A percentile compares a stretch with the other conserved stretches of the same genome.
These are phyloP conservation scores for Rhombomys opimus DNA, from an alignment of 2,113 vertebrate genomes.

Conservation along the genomic window DNA sequence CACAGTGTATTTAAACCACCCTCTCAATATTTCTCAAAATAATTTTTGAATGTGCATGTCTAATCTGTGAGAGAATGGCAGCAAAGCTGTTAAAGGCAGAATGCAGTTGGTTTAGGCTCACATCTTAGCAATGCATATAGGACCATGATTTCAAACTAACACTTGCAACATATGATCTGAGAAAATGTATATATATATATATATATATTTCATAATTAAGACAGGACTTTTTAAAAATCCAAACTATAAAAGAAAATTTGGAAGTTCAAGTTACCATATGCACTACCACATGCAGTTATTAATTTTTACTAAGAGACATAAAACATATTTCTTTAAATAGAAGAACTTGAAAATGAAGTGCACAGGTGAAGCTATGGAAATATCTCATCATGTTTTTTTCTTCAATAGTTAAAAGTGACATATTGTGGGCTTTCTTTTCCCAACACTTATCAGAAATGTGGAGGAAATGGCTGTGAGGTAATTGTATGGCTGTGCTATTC, in stretches of 20 bases:
- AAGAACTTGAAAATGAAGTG: not conserved
- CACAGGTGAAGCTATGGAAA: not conserved
- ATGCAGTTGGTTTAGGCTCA: not conserved
- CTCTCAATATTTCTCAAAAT: constrained; percentile 34
- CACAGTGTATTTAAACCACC: not conserved
- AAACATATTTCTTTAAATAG: not conserved
- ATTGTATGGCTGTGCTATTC: not conserved
- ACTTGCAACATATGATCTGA: constrained; percentile 5
- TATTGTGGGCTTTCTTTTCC: not conserved
- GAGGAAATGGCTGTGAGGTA: rapidly evolving
- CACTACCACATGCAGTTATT: not conserved
- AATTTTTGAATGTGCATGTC: not conserved
- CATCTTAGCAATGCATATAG: not conserved
- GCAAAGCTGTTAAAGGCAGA: not conserved
- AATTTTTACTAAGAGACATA: not conserved
- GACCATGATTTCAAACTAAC: constrained; percentile 21
- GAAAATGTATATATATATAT: not conserved
- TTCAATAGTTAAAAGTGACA: not conserved
- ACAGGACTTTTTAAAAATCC: constrained; percentile 24
- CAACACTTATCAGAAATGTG: not conserved
- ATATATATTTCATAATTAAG: not conserved
- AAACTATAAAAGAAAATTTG: constrained; percentile 27
- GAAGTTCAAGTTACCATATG: not conserved
- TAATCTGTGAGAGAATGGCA: not conserved
- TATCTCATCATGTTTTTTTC: not conserved